Evolutionary conservation across 2,888 invertebrate genomes (phyloP).

Genomic region (Conchocele bisecta): DNA sequence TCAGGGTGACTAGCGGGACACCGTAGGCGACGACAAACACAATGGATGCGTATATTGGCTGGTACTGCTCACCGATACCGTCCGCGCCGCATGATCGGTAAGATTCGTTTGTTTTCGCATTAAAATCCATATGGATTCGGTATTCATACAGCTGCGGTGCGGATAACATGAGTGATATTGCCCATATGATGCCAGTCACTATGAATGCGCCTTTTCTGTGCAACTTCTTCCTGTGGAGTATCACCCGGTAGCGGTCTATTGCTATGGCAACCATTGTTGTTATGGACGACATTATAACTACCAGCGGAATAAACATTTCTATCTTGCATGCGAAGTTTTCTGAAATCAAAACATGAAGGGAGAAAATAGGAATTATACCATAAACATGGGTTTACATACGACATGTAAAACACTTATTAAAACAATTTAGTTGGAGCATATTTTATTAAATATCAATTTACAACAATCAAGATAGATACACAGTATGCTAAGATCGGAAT

Average conservation of each 20-base stretch:
- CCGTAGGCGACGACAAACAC: conserved; percentile 42
- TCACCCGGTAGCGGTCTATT: conserved; percentile 47
- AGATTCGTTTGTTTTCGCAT: conserved; percentile 14
- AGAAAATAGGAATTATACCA: too few relatives aligned
- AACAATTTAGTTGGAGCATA: too few relatives aligned
- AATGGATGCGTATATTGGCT: conserved; percentile 45
- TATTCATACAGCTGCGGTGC: conserved; percentile 63
- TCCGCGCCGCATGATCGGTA: conserved; percentile 50
- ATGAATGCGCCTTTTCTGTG: conserved; percentile 2
- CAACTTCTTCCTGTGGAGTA: conserved; percentile 21
- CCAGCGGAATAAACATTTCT: conserved; percentile 56
- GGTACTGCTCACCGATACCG: conserved; percentile 53
- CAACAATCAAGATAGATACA: too few relatives aligned
- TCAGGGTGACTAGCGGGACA: conserved; percentile 37
- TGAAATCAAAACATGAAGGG: conserved; percentile 36
- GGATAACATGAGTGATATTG: conserved; percentile 36
- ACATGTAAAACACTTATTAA: too few relatives aligned
- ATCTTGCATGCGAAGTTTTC: conserved; percentile 55
- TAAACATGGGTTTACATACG: too few relatives aligned
- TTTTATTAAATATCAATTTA: too few relatives aligned
- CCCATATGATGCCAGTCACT: conserved; percentile 42
- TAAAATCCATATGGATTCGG: conserved; percentile 22
- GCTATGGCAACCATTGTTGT: conserved; percentile 61
- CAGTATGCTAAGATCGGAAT: too few relatives aligned
- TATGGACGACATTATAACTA: conserved; percentile 57